These are phyloP conservation scores for Glyphotaelius pellucidus DNA, from an alignment of 2,888 invertebrate genomes.

Conservation along the genomic window DNA sequence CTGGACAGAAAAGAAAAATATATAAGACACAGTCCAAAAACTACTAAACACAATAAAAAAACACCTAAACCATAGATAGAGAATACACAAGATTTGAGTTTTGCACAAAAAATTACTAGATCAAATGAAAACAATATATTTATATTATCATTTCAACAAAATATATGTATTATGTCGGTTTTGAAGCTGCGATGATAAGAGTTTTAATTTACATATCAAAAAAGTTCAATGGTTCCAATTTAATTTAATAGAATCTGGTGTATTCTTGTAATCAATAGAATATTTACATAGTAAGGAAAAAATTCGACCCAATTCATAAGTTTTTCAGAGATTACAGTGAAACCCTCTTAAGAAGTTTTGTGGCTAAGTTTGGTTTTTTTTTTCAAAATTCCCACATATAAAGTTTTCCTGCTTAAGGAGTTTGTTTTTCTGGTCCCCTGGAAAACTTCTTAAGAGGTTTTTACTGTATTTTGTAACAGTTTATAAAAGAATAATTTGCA, in stretches of 20 bases:
- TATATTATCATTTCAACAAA: too few relatives aligned
- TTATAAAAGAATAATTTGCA: too few relatives aligned
- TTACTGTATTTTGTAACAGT: not conserved
- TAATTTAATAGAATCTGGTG: not conserved
- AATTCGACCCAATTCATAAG: not conserved
- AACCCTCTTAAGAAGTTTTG: too few relatives aligned
- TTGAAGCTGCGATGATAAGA: not conserved
- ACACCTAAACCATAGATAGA: not conserved
- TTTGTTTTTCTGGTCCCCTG: too few relatives aligned
- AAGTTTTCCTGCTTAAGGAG: too few relatives aligned
- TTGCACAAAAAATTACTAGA: too few relatives aligned
- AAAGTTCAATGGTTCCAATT: not conserved
- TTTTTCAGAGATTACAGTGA: not conserved
- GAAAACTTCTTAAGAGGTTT: too few relatives aligned
- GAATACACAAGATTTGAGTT: not conserved
- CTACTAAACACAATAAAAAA: constrained; percentile 21
- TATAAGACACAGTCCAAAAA: constrained; percentile 30
- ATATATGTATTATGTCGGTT: too few relatives aligned
- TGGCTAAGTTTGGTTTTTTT: too few relatives aligned
- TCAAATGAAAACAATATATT: too few relatives aligned
- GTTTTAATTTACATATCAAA: not conserved
- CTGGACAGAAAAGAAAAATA: constrained; percentile 53
- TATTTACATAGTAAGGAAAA: not conserved
- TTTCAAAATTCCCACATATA: too few relatives aligned
- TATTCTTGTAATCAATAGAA: not conserved